phyloP scores from a whole-genome alignment of 2,888 invertebrate species.

The Epinotia bilunana region DNA sequence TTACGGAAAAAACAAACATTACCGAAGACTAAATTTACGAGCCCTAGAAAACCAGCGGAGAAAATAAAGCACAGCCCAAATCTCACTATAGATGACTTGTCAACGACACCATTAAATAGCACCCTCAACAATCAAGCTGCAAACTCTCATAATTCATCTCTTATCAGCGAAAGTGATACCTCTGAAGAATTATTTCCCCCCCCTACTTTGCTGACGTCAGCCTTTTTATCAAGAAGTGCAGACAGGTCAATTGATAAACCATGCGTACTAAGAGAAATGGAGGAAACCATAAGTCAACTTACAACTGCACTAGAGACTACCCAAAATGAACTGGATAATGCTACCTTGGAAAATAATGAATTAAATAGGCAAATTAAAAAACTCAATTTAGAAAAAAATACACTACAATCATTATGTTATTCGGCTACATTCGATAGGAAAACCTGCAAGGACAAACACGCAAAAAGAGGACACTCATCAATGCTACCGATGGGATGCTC shows the following conservation, averaged over 20 bases:
- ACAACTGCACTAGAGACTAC: not conserved
- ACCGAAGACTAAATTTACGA: not conserved
- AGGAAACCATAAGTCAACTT: no score
- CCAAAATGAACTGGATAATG: conserved; percentile 7
- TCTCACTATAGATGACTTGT: not conserved
- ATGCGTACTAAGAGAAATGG: no score
- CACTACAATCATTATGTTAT: not conserved
- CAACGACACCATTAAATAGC: not conserved
- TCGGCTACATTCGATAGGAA: not conserved
- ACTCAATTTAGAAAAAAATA: not conserved
- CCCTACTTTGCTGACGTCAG: not conserved
- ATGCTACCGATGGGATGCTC: not conserved
- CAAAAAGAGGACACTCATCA: not conserved
- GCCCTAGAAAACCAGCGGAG: not conserved
- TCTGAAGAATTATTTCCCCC: not conserved
- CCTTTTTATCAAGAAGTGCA: conserved; percentile 2
- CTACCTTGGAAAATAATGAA: conserved; percentile 1
- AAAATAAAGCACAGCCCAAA: not conserved
- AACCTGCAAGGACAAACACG: not conserved
- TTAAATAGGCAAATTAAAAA: not conserved
- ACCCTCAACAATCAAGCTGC: no score
- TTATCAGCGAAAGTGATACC: not conserved
- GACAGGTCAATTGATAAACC: no score
- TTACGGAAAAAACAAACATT: not conserved
- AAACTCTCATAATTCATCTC: not conserved